Conservation (phyloP, 2,888 invertebrate genomes). For the Didymodactylos carnosus region DNA sequence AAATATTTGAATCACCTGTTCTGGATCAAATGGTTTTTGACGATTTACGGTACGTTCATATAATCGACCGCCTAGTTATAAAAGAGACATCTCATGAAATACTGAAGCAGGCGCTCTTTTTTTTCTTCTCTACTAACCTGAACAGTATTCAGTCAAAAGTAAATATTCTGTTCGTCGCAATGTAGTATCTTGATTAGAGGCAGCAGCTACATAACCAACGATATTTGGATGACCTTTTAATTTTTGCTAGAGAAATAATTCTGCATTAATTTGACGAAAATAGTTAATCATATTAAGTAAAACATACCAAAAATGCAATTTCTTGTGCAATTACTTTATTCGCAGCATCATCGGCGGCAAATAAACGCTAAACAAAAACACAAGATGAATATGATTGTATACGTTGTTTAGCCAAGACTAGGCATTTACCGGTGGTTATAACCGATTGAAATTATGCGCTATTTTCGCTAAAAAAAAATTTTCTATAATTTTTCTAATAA, state of each 20-base stretch:
- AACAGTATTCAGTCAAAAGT: constrained; percentile 72
- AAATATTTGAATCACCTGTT: constrained; percentile 51
- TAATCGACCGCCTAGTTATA: constrained; percentile 32
- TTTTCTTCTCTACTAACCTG: constrained; percentile 44
- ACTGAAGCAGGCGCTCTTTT: no score
- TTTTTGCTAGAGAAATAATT: constrained; percentile 44
- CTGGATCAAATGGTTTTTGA: constrained; percentile 24
- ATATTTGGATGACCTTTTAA: constrained; percentile 75
- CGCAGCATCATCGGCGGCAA: constrained; percentile 36
- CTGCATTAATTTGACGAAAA: neutral
- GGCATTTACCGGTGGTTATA: no score
- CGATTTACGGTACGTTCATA: constrained; percentile 26
- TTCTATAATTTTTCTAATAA: no score
- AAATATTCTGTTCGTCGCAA: constrained; percentile 61
- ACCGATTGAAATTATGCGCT: no score
- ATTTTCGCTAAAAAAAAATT: no score
- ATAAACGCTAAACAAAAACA: constrained; percentile 27
- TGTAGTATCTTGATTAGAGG: constrained; percentile 3
- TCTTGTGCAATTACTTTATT: constrained; percentile 34
- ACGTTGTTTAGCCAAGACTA: no score
- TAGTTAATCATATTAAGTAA: neutral
- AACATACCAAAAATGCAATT: constrained; percentile 31
- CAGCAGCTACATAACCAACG: constrained; percentile 56
- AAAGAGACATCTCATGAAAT: no score
- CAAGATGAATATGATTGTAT: no score